Conservation (phyloP, 2,113 vertebrate genomes). For the Dromiciops gliroides region DNA sequence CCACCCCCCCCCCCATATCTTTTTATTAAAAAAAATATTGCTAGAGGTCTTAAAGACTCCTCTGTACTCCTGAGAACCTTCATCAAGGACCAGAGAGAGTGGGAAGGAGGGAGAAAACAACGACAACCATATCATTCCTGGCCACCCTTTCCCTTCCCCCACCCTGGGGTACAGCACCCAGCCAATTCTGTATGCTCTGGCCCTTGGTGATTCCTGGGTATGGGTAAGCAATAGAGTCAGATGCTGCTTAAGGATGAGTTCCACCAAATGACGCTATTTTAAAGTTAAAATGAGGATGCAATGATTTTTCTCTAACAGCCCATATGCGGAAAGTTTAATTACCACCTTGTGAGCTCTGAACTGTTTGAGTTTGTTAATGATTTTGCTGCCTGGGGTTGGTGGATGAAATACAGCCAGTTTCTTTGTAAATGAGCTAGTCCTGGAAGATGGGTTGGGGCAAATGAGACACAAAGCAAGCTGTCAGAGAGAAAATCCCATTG, state of each 20-base stretch:
- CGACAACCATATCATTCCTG: not conserved
- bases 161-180: not conserved
- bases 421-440: conserved; percentile 50
- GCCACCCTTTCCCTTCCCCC: not conserved
- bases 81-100: not conserved
- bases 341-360: not conserved
- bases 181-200: not conserved
- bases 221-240: not conserved
- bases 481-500: conserved; percentile 40
- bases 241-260: not conserved
- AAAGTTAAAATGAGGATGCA: not conserved
- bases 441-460: conserved; percentile 70
- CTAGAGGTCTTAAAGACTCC: not conserved
- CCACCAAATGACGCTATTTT: not conserved
- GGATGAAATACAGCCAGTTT: conserved; percentile 56
- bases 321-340: not conserved
- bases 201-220: not conserved
- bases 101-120: not conserved
- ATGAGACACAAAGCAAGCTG: conserved; percentile 81
- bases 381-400: conserved; percentile 1
- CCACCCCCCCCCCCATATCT: no score
- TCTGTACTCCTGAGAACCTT: not conserved
- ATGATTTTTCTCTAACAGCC: conserved; percentile 26
- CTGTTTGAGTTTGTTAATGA: conserved; percentile 47
- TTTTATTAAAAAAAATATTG: not conserved